A percentile compares a stretch with the other conserved stretches of the same genome.
These are phyloP conservation scores for Diphyllodes magnificus DNA, from an alignment of 2,113 vertebrate species.

Conservation along the genomic window DNA sequence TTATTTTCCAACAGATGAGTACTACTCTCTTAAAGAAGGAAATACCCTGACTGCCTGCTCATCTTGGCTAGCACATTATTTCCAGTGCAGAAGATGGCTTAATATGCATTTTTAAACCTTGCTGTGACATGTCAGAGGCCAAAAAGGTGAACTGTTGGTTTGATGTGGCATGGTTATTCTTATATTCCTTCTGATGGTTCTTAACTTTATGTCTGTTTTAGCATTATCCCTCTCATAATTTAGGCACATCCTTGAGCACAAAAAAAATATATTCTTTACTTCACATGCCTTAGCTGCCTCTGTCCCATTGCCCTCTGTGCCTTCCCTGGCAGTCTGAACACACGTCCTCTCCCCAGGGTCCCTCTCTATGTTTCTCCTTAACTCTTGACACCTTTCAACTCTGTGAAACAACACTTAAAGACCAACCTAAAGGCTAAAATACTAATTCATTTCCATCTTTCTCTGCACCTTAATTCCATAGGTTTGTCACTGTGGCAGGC, in stretches of 20 bases:
- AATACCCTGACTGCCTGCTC: not conserved
- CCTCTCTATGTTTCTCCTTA: not conserved
- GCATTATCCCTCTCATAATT: not conserved
- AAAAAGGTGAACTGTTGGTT: not conserved
- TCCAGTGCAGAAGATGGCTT: not conserved
- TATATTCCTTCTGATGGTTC: not conserved
- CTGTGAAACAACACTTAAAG: not conserved
- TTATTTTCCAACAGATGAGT: not conserved
- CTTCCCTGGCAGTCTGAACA: not conserved
- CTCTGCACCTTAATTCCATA: not conserved
- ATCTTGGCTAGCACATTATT: not conserved
- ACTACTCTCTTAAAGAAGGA: not conserved
- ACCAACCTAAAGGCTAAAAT: not conserved
- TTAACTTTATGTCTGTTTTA: not conserved
- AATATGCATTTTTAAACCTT: not conserved
- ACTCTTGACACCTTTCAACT: not conserved
- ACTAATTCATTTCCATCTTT: not conserved
- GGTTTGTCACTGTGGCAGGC: not conserved
- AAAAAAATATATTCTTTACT: not conserved
- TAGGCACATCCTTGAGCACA: not conserved
- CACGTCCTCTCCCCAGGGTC: not conserved
- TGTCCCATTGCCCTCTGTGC: not conserved
- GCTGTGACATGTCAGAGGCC: not conserved
- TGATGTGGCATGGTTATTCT: not conserved
- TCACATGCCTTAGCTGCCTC: not conserved